phyloP scores from a whole-genome alignment of 2,888 invertebrate species.

The Ochropacha duplaris region DNA sequence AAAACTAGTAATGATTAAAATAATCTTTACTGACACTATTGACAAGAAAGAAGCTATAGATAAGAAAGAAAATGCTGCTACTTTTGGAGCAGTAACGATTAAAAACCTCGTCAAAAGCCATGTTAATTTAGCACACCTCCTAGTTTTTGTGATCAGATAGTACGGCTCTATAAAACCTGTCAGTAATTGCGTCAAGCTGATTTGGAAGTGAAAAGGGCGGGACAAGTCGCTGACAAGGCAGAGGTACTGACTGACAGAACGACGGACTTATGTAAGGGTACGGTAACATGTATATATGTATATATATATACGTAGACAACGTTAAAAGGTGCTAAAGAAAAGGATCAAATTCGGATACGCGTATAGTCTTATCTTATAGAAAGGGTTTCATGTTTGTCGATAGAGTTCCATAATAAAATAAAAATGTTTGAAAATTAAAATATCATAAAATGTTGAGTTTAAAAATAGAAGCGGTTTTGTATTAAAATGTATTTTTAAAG shows the following conservation, averaged over 20 bases:
- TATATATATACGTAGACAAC: neutral
- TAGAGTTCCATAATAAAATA: too few species aligned
- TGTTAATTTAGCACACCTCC: neutral
- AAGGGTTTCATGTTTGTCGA: neutral
- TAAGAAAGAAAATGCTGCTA: too few species aligned
- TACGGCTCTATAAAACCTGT: neutral
- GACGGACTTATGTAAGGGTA: neutral
- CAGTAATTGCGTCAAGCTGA: neutral
- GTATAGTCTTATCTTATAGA: neutral
- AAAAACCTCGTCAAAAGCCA: neutral
- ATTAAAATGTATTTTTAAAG: too few species aligned
- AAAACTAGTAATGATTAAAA: too few species aligned
- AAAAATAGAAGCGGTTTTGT: too few species aligned
- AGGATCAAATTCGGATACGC: neutral
- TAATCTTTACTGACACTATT: neutral
- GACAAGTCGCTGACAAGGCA: neutral
- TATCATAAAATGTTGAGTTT: too few species aligned
- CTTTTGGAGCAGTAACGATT: too few species aligned
- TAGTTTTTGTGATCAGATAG: neutral
- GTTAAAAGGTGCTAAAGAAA: neutral
- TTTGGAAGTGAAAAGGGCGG: constrained; percentile 1
- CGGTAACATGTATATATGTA: neutral
- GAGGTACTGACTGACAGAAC: neutral
- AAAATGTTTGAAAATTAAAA: neutral
- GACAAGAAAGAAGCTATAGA: too few species aligned